Percentiles rank a stretch among this genome's conserved stretches.
Evolutionary conservation across 2,113 vertebrate genomes (phyloP).

Genomic region (Castor canadensis): DNA sequence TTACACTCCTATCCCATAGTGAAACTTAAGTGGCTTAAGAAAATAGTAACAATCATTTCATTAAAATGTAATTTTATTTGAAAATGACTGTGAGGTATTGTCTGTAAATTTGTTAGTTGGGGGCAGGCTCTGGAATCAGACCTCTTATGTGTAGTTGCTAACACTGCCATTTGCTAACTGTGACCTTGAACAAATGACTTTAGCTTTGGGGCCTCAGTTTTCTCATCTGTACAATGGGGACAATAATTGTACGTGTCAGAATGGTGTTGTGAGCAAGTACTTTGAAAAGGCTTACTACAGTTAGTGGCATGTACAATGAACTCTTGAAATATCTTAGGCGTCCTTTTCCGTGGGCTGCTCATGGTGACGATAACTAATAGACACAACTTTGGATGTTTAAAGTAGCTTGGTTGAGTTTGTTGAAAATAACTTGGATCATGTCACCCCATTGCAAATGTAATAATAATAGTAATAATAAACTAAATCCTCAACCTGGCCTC

Average conservation of each 20-base stretch:
- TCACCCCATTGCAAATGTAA: too few species aligned
- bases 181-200: not conserved
- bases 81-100: not conserved
- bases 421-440: too few species aligned
- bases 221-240: too few species aligned
- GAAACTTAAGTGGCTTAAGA: constrained; percentile 59
- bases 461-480: too few species aligned
- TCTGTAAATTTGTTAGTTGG: not conserved
- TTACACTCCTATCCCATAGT: not conserved
- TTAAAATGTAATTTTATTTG: constrained; percentile 59
- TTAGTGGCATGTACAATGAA: not conserved
- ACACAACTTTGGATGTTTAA: constrained; percentile 39
- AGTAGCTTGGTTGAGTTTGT: too few species aligned
- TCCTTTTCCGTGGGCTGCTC: not conserved
- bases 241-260: not conserved
- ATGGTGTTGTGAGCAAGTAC: not conserved
- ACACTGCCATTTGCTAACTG: not conserved
- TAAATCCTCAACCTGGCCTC: not conserved
- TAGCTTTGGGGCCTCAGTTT: not conserved
- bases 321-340: not conserved
- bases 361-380: constrained; percentile 54
- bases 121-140: too few species aligned
- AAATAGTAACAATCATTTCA: constrained; percentile 75
- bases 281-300: not conserved
- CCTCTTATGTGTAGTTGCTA: not conserved